Percentiles rank a stretch among this genome's conserved stretches.
phyloP scores from a whole-genome alignment of 2,888 invertebrate species.

The Fabriciana adippe region DNA sequence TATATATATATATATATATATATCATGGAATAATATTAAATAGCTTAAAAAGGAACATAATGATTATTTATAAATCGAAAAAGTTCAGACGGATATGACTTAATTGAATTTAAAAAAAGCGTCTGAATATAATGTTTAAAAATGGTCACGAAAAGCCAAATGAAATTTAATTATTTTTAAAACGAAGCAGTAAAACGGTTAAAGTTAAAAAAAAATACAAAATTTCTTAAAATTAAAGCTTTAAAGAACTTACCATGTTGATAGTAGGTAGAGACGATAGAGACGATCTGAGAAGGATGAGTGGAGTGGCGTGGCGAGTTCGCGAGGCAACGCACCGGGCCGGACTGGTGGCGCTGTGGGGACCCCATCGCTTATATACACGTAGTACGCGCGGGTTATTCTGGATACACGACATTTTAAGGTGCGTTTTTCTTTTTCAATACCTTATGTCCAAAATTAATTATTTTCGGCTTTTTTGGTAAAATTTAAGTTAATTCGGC shows the following conservation, averaged over 20 bases:
- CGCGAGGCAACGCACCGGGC: slow-evolving; percentile 77
- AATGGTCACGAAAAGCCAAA: too few species aligned
- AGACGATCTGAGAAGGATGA: slow-evolving; percentile 20
- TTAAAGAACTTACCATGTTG: slow-evolving; percentile 47
- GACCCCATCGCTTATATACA: slow-evolving; percentile 51
- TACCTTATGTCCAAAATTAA: too few species aligned
- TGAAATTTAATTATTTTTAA: not conserved
- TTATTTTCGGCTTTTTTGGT: too few species aligned
- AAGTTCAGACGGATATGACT: too few species aligned
- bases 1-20: too few species aligned
- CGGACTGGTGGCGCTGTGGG: slow-evolving; percentile 58
- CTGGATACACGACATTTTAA: slow-evolving; percentile 44
- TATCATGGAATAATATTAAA: too few species aligned
- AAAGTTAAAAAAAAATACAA: not conserved
- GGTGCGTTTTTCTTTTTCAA: not conserved
- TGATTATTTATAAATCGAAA: too few species aligned
- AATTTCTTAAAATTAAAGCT: not conserved
- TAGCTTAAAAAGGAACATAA: too few species aligned
- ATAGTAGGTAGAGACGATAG: slow-evolving; percentile 25
- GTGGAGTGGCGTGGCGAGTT: slow-evolving; percentile 63
- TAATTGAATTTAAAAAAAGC: too few species aligned
- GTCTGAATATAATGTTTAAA: too few species aligned
- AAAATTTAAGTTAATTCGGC: too few species aligned
- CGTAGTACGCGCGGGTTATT: slow-evolving; percentile 50
- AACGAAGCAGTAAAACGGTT: not conserved